Evolutionary conservation across 37 sponge, comb jelly and placozoan genomes (phyloP), one percentile per base, ranked within the genome.

Genomic region (Aplysina aerophoba): DNA sequence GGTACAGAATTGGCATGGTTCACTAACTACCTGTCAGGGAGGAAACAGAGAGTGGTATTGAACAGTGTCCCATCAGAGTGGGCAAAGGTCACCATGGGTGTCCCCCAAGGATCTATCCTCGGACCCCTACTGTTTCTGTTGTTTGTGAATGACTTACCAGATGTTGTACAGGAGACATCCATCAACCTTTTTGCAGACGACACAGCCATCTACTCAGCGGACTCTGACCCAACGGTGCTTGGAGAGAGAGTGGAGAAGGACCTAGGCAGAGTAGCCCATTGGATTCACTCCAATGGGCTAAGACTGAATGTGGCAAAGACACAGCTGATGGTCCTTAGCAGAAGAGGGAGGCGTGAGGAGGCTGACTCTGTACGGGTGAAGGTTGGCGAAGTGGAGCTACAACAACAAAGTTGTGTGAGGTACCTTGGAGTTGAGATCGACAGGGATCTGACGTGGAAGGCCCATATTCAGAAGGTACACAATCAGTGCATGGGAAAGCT

Each of bases 111-210:
- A 3, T 81, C 82, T 5, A 69, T 87, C 27, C 69, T 87, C 8
- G 88, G 82, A 22, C 83, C 88, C 39, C 82, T 87, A 24, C 73
- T 87, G 0, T 87, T 87, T 55, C 73, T 68, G 0, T 21, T 87
- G 19, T 87, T 58, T 81, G 74, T 81, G 41, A 87, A 87, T 72
- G 62, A 87, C 81, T 59, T 87, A 50, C 88, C 83, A 17, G 5
- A 11, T 71, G 64, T 81, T 13, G 81, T 81, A 3, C 20, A 34
- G 4, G 15, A 27, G 6, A n/a, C n/a, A n/a, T 57, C 61, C 59
- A 24, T 27, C n/a, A 21, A 57, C 14, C 21, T 38, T 4, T 73
- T 38, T 73, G 74, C 74, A 13, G 74, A 73, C 37, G 39, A 73
- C 37, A 19, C 20, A 8, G 39, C 74, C 39, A 38, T 73, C 39